Conservation (phyloP, 1,140 invertebrate species). For the Helicorthomorpha holstii region DNA sequence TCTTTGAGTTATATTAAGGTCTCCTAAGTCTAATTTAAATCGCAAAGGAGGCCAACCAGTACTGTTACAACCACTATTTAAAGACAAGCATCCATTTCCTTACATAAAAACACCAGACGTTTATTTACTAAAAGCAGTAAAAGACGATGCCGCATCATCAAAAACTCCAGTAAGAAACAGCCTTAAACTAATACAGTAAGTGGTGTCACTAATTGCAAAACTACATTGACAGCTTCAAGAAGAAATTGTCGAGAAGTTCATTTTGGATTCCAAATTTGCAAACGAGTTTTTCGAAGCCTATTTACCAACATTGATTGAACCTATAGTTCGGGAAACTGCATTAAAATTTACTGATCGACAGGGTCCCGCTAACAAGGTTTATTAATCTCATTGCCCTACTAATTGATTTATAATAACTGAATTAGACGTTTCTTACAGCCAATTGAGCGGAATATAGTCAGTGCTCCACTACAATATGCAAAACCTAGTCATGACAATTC, state of each 20-base stretch:
- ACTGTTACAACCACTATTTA: not conserved
- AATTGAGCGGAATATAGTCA: not conserved
- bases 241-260: not conserved
- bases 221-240: not conserved
- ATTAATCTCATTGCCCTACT: not conserved
- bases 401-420: not conserved
- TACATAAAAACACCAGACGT: not conserved
- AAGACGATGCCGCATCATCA: not conserved
- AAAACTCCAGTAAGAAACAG: not conserved
- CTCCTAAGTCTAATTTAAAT: too few relatives aligned
- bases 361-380: not conserved
- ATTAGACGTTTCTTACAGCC: not conserved
- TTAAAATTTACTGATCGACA: not conserved
- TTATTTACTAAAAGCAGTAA: not conserved
- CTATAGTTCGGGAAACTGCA: not conserved
- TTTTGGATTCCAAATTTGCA: not conserved
- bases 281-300: not conserved
- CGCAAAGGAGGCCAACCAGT: too few relatives aligned
- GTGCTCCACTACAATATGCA: not conserved
- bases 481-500: not conserved
- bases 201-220: not conserved
- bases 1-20: too few relatives aligned
- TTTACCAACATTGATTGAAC: not conserved
- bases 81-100: not conserved
- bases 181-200: not conserved